A percentile compares a stretch with the other conserved stretches of the same genome.
These are phyloP conservation scores for Tipula confusa DNA, from an alignment of 2,888 invertebrate genomes.

Conservation along the genomic window DNA sequence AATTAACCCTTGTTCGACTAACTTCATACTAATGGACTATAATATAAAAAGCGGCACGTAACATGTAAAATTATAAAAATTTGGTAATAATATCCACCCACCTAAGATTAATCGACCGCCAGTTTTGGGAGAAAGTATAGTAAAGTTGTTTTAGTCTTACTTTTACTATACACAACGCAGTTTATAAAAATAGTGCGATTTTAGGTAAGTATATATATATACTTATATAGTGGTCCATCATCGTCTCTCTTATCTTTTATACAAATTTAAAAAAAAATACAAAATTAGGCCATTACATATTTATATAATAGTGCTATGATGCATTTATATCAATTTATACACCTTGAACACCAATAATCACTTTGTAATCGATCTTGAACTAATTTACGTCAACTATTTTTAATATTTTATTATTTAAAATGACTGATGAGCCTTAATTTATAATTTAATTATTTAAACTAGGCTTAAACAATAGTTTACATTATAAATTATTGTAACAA, in stretches of 20 bases:
- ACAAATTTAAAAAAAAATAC: not conserved
- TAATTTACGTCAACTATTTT: not conserved
- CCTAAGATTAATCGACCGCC: too few relatives aligned
- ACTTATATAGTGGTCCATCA: not conserved
- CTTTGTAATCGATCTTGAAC: not conserved
- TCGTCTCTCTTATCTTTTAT: not conserved
- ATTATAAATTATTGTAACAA: too few relatives aligned
- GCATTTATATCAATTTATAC: not conserved
- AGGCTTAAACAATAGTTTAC: too few relatives aligned
- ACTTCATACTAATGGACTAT: not conserved
- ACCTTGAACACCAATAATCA: not conserved
- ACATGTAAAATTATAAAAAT: not conserved
- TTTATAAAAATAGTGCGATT: not conserved
- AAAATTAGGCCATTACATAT: too few relatives aligned
- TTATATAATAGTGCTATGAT: too few relatives aligned
- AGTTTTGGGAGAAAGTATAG: constrained; percentile 3
- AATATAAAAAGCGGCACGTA: too few relatives aligned
- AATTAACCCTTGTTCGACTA: not conserved
- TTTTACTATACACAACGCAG: not conserved
- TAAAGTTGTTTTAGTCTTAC: not conserved
- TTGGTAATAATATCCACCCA: not conserved
- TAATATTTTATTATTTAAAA: too few relatives aligned
- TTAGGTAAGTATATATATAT: not conserved
- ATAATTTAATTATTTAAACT: too few relatives aligned
- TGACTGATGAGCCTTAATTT: too few relatives aligned